phyloP scores from a whole-genome alignment of 2,888 invertebrate genomes.

The Protodeltote pygarga region DNA sequence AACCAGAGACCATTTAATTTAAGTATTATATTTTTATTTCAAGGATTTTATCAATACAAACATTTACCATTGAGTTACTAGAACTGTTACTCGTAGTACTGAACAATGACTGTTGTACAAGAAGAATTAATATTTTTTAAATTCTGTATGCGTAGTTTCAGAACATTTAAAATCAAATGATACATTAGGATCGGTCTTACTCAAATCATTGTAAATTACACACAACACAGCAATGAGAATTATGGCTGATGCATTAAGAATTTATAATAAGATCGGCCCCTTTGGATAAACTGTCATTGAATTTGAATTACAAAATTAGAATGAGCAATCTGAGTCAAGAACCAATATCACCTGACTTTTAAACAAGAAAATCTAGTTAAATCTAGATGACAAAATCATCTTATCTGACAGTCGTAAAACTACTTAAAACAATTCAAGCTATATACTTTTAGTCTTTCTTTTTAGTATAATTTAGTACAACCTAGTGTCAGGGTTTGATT shows the following conservation, averaged over 20 bases:
- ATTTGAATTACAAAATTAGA: conserved; percentile 24
- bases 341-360: conserved; percentile 18
- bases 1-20: conserved; percentile 1
- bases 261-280: conserved; percentile 24
- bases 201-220: conserved; percentile 35
- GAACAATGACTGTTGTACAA: no score
- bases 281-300: conserved; percentile 21
- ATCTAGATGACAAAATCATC: conserved; percentile 11
- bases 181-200: conserved; percentile 12
- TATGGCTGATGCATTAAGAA: conserved; percentile 32
- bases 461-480: no score
- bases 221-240: conserved; percentile 20
- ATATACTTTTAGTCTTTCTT: not conserved
- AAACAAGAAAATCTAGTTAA: not conserved
- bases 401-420: conserved; percentile 5
- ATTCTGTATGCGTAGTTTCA: conserved; percentile 8
- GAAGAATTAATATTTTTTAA: not conserved
- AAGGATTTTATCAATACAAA: not conserved
- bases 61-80: not conserved
- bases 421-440: not conserved
- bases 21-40: not conserved
- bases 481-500: no score
- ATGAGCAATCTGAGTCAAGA: not conserved
- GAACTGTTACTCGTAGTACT: not conserved
- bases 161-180: conserved; percentile 21